Evolutionary conservation across 2,113 vertebrate species (phyloP), one percentile per base, ranked within the genome.

Genomic region (Stictonetta naevosa): DNA sequence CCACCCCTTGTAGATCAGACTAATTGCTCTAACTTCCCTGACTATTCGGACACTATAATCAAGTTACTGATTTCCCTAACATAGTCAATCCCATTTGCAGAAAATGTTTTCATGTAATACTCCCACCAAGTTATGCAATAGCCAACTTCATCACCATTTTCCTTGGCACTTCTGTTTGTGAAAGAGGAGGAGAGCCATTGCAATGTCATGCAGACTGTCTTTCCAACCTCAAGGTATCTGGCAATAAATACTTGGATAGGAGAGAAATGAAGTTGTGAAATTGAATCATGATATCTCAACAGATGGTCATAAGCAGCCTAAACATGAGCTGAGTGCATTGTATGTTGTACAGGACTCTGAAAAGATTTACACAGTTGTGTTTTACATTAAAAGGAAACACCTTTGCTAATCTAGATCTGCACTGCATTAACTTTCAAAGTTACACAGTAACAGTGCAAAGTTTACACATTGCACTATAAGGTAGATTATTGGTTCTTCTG

Each of bases 241-340:
- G 73, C 63, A 88, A 66, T 76, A 81, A 93, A 68, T 68, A 63
- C 40, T 86, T 66, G 83, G 85, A 66, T 16, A 81, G 68, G 59
- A 68, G 31, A 55, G 77, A 79, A 79, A 91, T 58, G 56, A 82
- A 93, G 73, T 71, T 94, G 86, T 93, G 77, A 81, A 93, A 93
- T 62, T 72, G 62, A 86, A 75, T 75, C 50, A 78, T 53, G 29
- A 2, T 72, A 44, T 85, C n/a, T 59, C 71, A 95, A 46, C 77
- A 94, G 87, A 93, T 94, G 80, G 83, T 72, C 63, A 82, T 17
- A 93, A 82, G 60, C 79, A 89, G 53, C 67, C 64, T 82, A 60
- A 78, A 72, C 62, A 55, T 17, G 36, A 77, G 40, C 26, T 59
- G 76, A 83, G 29, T 22, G 13, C 44, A 36, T 88, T 28, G 6